Conservation (phyloP, 1,140 invertebrate species). For the Caenorhabditis briggsae region DNA sequence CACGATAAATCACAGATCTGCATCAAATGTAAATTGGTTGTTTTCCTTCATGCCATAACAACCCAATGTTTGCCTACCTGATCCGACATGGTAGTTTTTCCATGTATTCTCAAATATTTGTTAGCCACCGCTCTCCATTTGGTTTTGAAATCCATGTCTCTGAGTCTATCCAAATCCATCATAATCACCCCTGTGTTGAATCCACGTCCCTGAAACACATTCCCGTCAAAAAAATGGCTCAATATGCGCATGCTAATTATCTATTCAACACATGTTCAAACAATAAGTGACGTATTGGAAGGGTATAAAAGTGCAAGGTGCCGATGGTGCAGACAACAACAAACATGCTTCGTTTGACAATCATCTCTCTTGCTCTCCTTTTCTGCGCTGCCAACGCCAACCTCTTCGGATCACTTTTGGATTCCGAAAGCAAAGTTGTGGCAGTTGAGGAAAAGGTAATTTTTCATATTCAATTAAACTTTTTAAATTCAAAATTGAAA, state of each 20-base stretch:
- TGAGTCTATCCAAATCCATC: slow-evolving; percentile 35
- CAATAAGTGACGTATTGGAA: background rate
- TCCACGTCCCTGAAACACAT: slow-evolving; percentile 21
- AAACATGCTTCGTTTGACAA: slow-evolving; percentile 31
- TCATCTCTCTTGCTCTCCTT: background rate
- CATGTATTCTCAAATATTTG: slow-evolving; percentile 42
- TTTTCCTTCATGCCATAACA: background rate
- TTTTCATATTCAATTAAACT: background rate
- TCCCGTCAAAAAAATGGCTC: background rate
- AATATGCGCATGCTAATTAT: slow-evolving; percentile 10
- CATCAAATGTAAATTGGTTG: background rate
- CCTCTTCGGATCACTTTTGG: background rate
- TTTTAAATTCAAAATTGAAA: background rate
- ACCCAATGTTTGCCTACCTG: background rate
- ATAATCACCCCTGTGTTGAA: slow-evolving; percentile 22
- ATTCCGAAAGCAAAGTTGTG: background rate
- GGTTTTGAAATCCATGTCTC: background rate
- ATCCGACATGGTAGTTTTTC: slow-evolving; percentile 47
- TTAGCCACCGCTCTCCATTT: slow-evolving; percentile 37
- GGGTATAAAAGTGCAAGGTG: background rate
- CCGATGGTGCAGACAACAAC: background rate
- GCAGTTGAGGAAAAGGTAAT: background rate
- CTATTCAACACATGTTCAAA: slow-evolving; percentile 18
- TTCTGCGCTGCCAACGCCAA: background rate
- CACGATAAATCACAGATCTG: background rate